These are phyloP conservation scores for Lasioglossum lativentre DNA, from an alignment of 2,888 invertebrate genomes.

Conservation along the genomic window DNA sequence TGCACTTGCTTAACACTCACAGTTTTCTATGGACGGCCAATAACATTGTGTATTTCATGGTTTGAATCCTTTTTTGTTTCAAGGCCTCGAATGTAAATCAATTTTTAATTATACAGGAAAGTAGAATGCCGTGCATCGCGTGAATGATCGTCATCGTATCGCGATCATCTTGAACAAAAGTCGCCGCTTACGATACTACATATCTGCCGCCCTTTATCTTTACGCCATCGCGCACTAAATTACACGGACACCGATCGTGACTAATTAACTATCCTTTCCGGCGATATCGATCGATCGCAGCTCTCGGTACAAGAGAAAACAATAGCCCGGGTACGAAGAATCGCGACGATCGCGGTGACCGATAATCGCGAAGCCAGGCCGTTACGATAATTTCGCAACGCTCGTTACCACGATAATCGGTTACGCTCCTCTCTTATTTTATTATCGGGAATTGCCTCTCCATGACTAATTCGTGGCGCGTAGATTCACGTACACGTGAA, in stretches of 20 bases:
- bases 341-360: conserved; percentile 63
- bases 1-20: too few relatives aligned
- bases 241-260: conserved; percentile 72
- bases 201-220: conserved; percentile 53
- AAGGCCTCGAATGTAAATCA: too few relatives aligned
- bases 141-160: conserved; percentile 16
- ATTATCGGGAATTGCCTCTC: conserved; percentile 72
- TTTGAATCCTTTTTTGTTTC: too few relatives aligned
- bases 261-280: conserved; percentile 70
- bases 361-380: conserved; percentile 59
- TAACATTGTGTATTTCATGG: too few relatives aligned
- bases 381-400: conserved; percentile 72
- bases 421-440: conserved; percentile 72
- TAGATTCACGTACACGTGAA: conserved; percentile 28
- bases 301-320: conserved; percentile 63
- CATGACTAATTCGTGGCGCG: conserved; percentile 74
- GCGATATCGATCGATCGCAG: conserved; percentile 67
- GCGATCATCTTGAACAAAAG: conserved; percentile 51
- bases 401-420: conserved; percentile 70
- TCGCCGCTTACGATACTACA: conserved; percentile 46
- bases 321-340: conserved; percentile 67
- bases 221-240: conserved; percentile 62
- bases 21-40: too few relatives aligned
- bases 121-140: neutral
- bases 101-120: too few relatives aligned